Conservation (phyloP, 1,140 invertebrate genomes). For the Brachionus asplanchnoidis region DNA sequence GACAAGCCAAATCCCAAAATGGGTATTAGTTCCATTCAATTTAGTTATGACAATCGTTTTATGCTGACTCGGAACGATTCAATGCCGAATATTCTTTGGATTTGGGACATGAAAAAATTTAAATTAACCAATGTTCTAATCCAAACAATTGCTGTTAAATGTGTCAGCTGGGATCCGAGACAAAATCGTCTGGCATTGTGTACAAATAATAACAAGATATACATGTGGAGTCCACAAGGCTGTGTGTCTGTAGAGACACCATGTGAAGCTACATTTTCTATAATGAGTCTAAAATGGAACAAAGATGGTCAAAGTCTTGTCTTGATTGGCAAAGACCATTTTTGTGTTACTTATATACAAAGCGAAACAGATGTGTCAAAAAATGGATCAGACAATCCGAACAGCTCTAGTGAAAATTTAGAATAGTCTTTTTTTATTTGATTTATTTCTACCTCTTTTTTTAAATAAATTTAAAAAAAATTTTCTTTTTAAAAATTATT, state of each 20-base stretch:
- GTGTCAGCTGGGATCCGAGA: constrained; percentile 54
- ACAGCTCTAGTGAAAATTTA: constrained; percentile 10
- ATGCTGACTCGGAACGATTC: constrained; percentile 55
- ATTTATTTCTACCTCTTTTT: constrained; percentile 39
- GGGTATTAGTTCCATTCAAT: constrained; percentile 52
- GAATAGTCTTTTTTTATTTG: neutral
- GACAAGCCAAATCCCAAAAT: constrained; percentile 55
- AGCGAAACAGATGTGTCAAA: constrained; percentile 3
- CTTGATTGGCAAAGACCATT: constrained; percentile 52
- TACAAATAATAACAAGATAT: constrained; percentile 55
- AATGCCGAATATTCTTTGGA: constrained; percentile 55
- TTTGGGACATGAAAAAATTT: constrained; percentile 53
- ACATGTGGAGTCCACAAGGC: constrained; percentile 56
- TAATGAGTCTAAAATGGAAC: constrained; percentile 52
- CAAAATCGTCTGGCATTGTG: constrained; percentile 52
- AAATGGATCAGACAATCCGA: constrained; percentile 7
- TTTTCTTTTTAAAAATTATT: neutral
- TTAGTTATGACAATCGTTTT: constrained; percentile 55
- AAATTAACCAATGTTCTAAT: constrained; percentile 49
- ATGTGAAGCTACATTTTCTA: constrained; percentile 52
- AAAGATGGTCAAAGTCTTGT: constrained; percentile 50
- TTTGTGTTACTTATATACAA: constrained; percentile 48
- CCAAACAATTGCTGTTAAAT: constrained; percentile 51
- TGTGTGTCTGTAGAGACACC: constrained; percentile 54
- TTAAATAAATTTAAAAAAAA: neutral